A percentile compares a stretch with the other conserved stretches of the same genome.
Conservation (phyloP, 2,888 invertebrate species). For the Entomobrya multifasciata region DNA sequence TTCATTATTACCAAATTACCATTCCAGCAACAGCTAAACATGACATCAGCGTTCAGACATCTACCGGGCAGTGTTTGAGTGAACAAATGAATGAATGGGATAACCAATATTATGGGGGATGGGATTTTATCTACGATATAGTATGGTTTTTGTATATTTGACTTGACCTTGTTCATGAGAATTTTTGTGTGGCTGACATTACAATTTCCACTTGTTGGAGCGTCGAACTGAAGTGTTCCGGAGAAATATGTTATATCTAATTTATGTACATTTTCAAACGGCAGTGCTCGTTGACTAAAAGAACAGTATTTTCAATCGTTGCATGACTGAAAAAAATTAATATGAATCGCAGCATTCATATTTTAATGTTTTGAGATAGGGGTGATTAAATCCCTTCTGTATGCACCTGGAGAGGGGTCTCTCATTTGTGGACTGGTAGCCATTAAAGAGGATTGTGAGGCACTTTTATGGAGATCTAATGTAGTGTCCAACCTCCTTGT, state of each 20-base stretch:
- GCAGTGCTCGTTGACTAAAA: constrained; percentile 74
- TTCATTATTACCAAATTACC: too few relatives aligned
- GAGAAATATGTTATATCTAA: constrained; percentile 20
- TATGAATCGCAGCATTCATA: constrained; percentile 42
- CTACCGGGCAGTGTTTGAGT: too few relatives aligned
- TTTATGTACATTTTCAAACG: constrained; percentile 66
- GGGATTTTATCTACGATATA: background rate
- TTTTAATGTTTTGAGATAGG: constrained; percentile 71
- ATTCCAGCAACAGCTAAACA: too few relatives aligned
- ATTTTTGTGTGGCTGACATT: too few relatives aligned
- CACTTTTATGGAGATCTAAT: constrained; percentile 79
- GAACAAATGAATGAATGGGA: too few relatives aligned
- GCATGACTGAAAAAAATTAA: background rate
- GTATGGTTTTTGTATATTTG: background rate
- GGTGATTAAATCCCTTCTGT: constrained; percentile 76
- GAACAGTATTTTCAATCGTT: constrained; percentile 25
- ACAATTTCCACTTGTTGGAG: background rate
- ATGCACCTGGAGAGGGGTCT: constrained; percentile 76
- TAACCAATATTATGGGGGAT: too few relatives aligned
- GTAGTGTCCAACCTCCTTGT: constrained; percentile 87
- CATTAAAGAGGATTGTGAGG: constrained; percentile 78
- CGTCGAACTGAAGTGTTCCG: constrained; percentile 6
- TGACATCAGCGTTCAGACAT: too few relatives aligned
- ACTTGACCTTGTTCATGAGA: background rate
- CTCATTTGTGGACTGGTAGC: constrained; percentile 76